Conservation (phyloP, 2,113 vertebrate species). For the Varanus komodoensis region DNA sequence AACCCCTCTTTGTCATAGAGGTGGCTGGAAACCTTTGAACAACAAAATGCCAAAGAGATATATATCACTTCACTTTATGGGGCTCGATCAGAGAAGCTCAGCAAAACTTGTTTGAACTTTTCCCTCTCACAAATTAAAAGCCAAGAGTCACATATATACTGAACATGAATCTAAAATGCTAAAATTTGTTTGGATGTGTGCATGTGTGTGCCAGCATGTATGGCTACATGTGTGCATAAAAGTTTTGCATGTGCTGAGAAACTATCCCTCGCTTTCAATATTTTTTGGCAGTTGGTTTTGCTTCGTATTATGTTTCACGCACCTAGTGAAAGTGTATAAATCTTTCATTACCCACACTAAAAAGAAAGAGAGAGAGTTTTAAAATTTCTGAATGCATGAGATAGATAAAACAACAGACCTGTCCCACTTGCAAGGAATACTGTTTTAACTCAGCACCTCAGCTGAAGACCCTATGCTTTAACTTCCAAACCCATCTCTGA, state of each 20-base stretch:
- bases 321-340: not conserved
- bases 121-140: not conserved
- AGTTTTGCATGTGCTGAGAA: not conserved
- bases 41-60: constrained; percentile 25
- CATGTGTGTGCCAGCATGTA: too few relatives aligned
- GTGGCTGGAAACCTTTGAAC: constrained; percentile 25
- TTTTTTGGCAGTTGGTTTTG: not conserved
- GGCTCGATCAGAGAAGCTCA: not conserved
- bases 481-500: not conserved
- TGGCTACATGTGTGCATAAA: too few relatives aligned
- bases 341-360: not conserved
- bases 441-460: not conserved
- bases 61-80: constrained; percentile 13
- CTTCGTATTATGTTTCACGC: not conserved
- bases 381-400: too few relatives aligned
- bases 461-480: not conserved
- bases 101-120: constrained; percentile 16
- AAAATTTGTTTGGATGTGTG: too few relatives aligned
- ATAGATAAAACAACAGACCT: too few relatives aligned
- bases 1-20: constrained; percentile 30
- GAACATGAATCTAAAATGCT: not conserved
- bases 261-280: not conserved
- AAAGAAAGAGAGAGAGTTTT: too few relatives aligned
- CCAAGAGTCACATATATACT: not conserved
- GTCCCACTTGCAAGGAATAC: not conserved